Evolutionary conservation across 2,888 invertebrate genomes (phyloP).

Genomic region (Cepaea hortensis): DNA sequence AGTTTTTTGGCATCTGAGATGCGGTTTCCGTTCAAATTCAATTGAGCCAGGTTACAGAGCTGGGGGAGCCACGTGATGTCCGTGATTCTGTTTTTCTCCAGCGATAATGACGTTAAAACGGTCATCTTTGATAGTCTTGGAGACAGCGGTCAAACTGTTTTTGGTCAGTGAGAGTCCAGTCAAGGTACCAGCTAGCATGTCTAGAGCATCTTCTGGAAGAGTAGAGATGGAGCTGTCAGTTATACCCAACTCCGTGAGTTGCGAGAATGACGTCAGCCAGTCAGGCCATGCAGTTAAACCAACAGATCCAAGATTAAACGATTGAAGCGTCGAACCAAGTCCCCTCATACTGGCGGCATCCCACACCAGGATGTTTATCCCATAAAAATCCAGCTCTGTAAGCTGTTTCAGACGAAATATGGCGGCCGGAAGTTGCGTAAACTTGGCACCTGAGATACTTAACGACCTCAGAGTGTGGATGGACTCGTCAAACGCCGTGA

Average conservation of each 20-base stretch:
- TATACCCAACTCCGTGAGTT: background rate
- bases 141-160: background rate
- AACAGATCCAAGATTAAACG: background rate
- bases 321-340: background rate
- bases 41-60: background rate
- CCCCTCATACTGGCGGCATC: background rate
- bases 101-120: background rate
- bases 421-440: no score
- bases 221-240: background rate
- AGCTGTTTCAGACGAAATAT: no score
- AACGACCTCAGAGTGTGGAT: background rate
- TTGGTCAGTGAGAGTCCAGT: background rate
- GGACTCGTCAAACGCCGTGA: background rate
- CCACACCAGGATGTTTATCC: background rate
- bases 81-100: background rate
- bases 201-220: background rate
- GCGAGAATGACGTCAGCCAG: background rate
- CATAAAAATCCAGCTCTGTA: no score
- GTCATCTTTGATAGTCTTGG: background rate
- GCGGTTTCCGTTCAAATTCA: background rate
- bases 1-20: background rate
- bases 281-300: background rate
- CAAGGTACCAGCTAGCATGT: background rate
- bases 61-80: background rate
- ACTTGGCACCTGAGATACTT: no score